Base-by-base conservation (phyloP, 2,113 vertebrate species). In the Lampris incognitus region DNA sequence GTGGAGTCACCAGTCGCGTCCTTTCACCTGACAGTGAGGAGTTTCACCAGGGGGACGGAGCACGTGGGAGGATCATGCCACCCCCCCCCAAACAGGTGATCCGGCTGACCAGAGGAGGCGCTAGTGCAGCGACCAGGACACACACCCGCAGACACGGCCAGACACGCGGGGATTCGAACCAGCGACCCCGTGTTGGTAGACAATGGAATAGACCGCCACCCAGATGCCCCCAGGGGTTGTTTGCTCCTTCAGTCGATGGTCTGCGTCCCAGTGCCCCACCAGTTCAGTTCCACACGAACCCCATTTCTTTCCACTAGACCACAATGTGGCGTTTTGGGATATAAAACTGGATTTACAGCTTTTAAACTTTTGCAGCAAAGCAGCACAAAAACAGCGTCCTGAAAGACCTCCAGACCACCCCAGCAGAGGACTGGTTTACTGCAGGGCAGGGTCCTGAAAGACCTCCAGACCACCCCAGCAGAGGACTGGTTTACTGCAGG, bases 341-440 rank as follows among this genome's bases (percentile, higher is more conserved):
- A 24, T 24, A 24, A 76, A 81, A 69, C 51, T 50, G 13, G 50
- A 2, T 11, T 6, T 52, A 10, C 50, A 52, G 50, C 9, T 24
- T 24, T 24, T 24, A 52, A 74, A 81, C 44, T 39, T 75, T 78
- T 71, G 66, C 41, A 48, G 62, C 56, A 50, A 0, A 1, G 65
- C 55, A 49, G 81, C 56, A 74, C 57, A 72, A 73, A 75, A 76
- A 42, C 55, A 74, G 75, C 57, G 39, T 62, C 93, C 94, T 95
- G 83, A 66, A 69, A 82, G 36, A 13, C 40, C 13, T 39, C 50
- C 24, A 37, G 70, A 79, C 63, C 68, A 76, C 64, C 9, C 46
- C 57, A 67, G 61, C 50, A 50, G 13, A 81, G 65, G 74, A 73
- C 76, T 70, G 42, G 10, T 51, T 81, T 76, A 85, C 83, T 70